Evolutionary conservation across 2,888 invertebrate species (phyloP).

Genomic region (Microctonus brassicae): DNA sequence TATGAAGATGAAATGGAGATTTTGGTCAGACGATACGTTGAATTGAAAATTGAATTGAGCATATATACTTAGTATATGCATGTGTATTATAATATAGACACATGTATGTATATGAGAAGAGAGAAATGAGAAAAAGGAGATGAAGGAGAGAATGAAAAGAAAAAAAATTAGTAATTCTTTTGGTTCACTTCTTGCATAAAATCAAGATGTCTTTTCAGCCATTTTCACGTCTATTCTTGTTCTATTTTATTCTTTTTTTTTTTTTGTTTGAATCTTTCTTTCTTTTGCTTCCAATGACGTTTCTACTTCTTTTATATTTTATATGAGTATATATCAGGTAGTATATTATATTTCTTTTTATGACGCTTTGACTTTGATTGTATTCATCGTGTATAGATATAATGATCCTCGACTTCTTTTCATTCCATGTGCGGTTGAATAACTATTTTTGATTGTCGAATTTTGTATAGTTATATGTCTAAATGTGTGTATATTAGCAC

Average conservation of each 20-base stretch:
- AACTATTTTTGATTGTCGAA: slow-evolving; percentile 46
- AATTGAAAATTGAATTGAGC: slow-evolving; percentile 13
- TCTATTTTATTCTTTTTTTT: slow-evolving; percentile 5
- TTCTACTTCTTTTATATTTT: slow-evolving; percentile 19
- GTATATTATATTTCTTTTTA: not conserved
- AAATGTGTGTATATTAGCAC: not conserved
- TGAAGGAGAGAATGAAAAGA: not conserved
- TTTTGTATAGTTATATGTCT: too few relatives aligned
- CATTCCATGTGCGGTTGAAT: slow-evolving; percentile 6
- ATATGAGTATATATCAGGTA: not conserved
- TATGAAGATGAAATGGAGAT: slow-evolving; percentile 38
- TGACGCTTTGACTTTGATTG: slow-evolving; percentile 24
- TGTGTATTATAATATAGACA: not conserved
- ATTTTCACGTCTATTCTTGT: slow-evolving; percentile 30
- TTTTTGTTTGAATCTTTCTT: not conserved
- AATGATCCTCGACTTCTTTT: slow-evolving; percentile 5
- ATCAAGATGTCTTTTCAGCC: slow-evolving; percentile 29
- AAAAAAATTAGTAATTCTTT: not conserved
- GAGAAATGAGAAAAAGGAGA: not conserved
- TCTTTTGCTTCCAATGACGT: not conserved
- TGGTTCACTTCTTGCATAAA: slow-evolving; percentile 21
- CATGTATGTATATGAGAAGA: not conserved
- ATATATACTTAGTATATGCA: not conserved
- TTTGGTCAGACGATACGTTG: slow-evolving; percentile 25
- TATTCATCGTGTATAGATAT: slow-evolving; percentile 11